Evolutionary conservation across 2,113 vertebrate genomes (phyloP).

Genomic region (Gyps fulvus): DNA sequence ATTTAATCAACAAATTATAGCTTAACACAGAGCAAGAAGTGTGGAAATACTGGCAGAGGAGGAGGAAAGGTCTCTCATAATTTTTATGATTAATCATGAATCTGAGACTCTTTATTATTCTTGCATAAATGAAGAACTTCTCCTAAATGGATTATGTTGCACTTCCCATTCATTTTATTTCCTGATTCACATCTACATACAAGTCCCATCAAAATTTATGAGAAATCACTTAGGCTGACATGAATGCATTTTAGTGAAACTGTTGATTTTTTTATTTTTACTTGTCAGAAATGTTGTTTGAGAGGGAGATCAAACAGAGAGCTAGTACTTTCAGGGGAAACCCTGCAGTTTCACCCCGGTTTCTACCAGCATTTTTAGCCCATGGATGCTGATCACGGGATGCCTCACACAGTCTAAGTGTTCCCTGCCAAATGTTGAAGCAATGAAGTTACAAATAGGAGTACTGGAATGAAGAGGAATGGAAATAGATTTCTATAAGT

Average conservation of each 20-base stretch:
- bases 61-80: not conserved
- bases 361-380: conserved; percentile 10
- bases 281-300: not conserved
- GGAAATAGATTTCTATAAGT: conserved; percentile 50
- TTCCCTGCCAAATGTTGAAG: conserved; percentile 8
- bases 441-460: conserved; percentile 18
- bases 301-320: conserved; percentile 8
- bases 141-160: conserved; percentile 31
- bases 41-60: not conserved
- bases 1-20: conserved; percentile 64
- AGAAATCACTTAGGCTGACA: conserved; percentile 40
- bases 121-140: conserved; percentile 34
- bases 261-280: not conserved
- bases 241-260: conserved; percentile 44
- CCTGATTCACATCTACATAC: conserved; percentile 29
- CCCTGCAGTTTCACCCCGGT: not conserved
- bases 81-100: conserved; percentile 37
- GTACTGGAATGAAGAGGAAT: not conserved
- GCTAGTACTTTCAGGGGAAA: conserved; percentile 1
- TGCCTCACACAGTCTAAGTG: not conserved
- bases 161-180: conserved; percentile 33
- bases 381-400: not conserved
- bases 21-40: conserved; percentile 10
- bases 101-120: conserved; percentile 11
- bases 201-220: conserved; percentile 32